These are phyloP conservation scores for Helarctos malayanus DNA, from an alignment of 2,797 vertebrate species.

Conservation along the genomic window DNA sequence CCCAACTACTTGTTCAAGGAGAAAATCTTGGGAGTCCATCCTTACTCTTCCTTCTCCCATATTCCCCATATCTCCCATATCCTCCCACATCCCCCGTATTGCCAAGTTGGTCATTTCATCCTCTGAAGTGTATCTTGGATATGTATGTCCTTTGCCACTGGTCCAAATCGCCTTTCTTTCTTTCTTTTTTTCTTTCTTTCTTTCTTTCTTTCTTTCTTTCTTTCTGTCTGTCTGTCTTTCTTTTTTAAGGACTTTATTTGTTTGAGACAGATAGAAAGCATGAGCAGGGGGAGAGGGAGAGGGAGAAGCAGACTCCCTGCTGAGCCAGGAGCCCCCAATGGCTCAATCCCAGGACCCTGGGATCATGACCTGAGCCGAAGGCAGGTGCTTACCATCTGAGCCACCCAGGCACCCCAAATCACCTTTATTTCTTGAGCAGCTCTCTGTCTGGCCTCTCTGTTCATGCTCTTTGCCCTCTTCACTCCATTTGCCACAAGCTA, in stretches of 20 bases:
- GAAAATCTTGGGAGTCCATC: background rate
- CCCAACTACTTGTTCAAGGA: background rate
- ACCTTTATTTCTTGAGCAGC: background rate
- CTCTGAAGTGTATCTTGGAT: background rate
- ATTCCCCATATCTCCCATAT: background rate
- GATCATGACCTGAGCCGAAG: no score
- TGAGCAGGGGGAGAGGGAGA: no score
- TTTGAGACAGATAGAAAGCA: no score
- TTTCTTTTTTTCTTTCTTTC: no score
- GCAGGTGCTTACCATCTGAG: no score
- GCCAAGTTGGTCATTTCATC: background rate
- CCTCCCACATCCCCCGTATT: background rate
- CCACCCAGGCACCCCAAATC: background rate
- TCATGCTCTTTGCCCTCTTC: background rate
- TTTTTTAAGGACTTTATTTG: no score
- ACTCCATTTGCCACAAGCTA: background rate
- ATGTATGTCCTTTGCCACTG: background rate
- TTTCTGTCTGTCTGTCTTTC: no score
- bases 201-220: background rate
- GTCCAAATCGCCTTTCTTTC: background rate
- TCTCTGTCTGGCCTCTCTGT: background rate
- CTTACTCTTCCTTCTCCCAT: background rate
- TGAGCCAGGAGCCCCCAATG: no score
- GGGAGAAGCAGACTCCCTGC: no score
- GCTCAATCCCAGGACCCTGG: no score